These are phyloP conservation scores for Peromyscus aztecus DNA, from an alignment of 2,797 vertebrate species.

Conservation along the genomic window DNA sequence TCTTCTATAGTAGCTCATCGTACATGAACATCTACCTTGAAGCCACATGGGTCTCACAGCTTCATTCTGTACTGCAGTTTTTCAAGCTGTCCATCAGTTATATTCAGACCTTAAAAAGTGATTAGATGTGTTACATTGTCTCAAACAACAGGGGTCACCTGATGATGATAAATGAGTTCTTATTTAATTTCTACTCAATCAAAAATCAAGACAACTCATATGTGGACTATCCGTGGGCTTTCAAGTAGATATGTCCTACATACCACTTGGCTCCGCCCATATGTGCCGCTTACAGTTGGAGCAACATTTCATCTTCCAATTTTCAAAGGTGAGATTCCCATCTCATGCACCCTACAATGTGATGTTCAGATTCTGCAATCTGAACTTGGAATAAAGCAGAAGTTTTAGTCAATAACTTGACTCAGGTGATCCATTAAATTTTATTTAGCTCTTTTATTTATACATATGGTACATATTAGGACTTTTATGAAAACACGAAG, in stretches of 20 bases:
- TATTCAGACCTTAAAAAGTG: neutral
- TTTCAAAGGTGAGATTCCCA: neutral
- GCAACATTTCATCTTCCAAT: neutral
- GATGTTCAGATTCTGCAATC: neutral
- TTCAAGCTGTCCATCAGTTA: neutral
- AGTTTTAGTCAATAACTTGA: conserved; percentile 61
- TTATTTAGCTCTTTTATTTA: conserved; percentile 66
- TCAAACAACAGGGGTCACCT: neutral
- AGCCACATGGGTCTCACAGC: neutral
- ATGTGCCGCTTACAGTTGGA: rapidly evolving
- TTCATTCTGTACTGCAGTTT: neutral
- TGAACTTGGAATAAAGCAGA: conserved; percentile 72
- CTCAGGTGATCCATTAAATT: conserved; percentile 66
- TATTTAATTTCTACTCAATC: neutral
- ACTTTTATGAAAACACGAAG: conserved; percentile 67
- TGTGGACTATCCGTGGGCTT: neutral
- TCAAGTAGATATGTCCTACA: neutral
- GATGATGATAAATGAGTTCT: neutral
- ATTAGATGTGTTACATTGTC: neutral
- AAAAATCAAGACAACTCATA: conserved; percentile 40
- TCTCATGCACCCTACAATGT: neutral
- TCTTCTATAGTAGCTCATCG: neutral
- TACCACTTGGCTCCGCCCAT: neutral
- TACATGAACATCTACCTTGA: rapidly evolving
- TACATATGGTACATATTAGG: conserved; percentile 73